These are phyloP conservation scores for Ligdia adustata DNA, from an alignment of 2,888 invertebrate species.

Conservation along the genomic window DNA sequence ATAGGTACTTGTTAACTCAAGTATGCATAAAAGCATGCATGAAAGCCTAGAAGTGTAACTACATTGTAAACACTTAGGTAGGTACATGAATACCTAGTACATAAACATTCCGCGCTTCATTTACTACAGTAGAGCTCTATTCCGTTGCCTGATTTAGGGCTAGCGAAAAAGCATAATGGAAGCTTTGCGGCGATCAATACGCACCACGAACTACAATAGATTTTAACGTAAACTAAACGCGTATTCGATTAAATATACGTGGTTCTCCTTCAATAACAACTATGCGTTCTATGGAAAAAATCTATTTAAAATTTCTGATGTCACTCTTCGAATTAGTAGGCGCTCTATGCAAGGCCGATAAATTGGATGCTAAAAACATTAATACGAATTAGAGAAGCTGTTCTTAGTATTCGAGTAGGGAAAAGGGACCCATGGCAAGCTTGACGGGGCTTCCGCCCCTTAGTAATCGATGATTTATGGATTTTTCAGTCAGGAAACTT, in stretches of 20 bases:
- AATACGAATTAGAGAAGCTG: constrained; percentile 42
- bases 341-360: constrained; percentile 64
- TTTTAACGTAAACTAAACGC: constrained; percentile 25
- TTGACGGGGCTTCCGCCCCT: constrained; percentile 5
- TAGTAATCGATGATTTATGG: constrained; percentile 10
- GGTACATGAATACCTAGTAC: too few species aligned
- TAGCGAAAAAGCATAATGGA: not conserved
- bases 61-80: not conserved
- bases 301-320: constrained; percentile 81
- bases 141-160: too few species aligned
- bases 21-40: constrained; percentile 9
- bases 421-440: constrained; percentile 16
- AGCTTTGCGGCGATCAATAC: not conserved
- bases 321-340: constrained; percentile 64
- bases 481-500: constrained; percentile 10
- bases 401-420: constrained; percentile 28
- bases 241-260: constrained; percentile 15
- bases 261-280: constrained; percentile 47
- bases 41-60: constrained; percentile 22
- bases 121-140: too few species aligned
- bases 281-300: constrained; percentile 52
- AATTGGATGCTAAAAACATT: constrained; percentile 48
- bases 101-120: too few species aligned
- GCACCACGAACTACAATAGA: constrained; percentile 26
- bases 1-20: not conserved